These are phyloP conservation scores for Dinocampus coccinellae DNA, from an alignment of 2,888 invertebrate genomes.

Conservation along the genomic window DNA sequence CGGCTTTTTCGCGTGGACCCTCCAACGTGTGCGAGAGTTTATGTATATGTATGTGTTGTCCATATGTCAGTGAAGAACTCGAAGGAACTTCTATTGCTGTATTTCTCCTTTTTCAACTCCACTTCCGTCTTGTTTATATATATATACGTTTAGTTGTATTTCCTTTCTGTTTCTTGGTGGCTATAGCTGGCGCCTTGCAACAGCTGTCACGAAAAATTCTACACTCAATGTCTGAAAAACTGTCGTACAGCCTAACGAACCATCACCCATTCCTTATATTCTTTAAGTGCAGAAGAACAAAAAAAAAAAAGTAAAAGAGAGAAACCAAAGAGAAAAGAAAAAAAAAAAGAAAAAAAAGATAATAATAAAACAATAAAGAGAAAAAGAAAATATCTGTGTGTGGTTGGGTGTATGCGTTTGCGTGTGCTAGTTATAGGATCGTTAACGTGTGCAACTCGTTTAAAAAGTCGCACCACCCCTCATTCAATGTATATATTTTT, in stretches of 20 bases:
- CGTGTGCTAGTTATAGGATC: conserved; percentile 45
- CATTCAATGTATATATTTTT: conserved; percentile 3
- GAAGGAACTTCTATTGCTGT: conserved; percentile 15
- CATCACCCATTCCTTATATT: conserved; percentile 55
- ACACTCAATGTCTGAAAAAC: conserved; percentile 57
- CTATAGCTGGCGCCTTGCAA: conserved; percentile 40
- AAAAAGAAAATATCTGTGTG: too few relatives aligned
- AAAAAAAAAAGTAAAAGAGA: not conserved
- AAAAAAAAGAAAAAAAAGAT: not conserved
- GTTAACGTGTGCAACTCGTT: conserved; percentile 6
- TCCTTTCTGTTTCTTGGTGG: not conserved
- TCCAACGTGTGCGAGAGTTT: conserved; percentile 20
- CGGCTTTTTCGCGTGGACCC: conserved; percentile 49
- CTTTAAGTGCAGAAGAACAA: conserved; percentile 46
- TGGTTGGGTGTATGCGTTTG: not conserved
- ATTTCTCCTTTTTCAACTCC: conserved; percentile 15
- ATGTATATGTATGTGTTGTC: conserved; percentile 13
- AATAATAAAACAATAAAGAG: too few relatives aligned
- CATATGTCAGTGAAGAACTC: conserved; percentile 33
- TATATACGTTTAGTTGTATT: conserved; percentile 5
- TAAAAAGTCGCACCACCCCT: conserved; percentile 28
- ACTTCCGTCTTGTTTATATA: conserved; percentile 25
- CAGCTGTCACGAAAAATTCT: conserved; percentile 59
- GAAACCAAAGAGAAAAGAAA: not conserved
- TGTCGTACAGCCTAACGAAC: conserved; percentile 64